Percentiles rank a stretch among this genome's conserved stretches.
phyloP scores from a whole-genome alignment of 2,113 vertebrate species.

The Phasianus colchicus region DNA sequence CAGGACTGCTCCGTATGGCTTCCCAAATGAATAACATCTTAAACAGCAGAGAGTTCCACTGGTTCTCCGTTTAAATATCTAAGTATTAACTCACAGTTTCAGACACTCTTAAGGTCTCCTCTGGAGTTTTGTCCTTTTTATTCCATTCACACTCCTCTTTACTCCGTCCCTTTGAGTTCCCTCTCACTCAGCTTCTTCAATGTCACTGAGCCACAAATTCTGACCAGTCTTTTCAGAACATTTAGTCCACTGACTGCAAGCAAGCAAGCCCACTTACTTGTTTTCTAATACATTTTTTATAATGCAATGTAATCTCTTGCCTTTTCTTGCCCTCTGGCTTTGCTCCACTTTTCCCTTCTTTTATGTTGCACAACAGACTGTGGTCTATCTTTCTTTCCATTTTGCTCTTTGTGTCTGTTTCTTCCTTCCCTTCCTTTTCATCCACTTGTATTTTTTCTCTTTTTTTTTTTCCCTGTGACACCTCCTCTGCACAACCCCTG shows the following conservation, averaged over 20 bases:
- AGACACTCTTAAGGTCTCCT: background rate
- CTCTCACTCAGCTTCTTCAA: background rate
- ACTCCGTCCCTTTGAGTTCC: background rate
- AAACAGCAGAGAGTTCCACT: background rate
- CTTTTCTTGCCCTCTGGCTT: conserved; percentile 19
- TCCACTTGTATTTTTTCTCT: background rate
- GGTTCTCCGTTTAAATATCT: conserved; percentile 2
- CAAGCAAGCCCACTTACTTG: background rate
- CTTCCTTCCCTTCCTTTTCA: background rate
- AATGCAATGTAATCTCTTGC: background rate
- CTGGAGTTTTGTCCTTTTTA: background rate
- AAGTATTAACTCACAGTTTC: background rate
- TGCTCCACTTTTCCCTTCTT: background rate
- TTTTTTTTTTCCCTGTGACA: background rate
- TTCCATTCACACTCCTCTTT: background rate
- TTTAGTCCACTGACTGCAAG: background rate
- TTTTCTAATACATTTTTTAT: background rate
- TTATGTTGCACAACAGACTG: conserved; percentile 8
- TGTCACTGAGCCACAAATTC: background rate
- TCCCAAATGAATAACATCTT: conserved; percentile 11
- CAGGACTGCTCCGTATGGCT: background rate
- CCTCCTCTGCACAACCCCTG: background rate
- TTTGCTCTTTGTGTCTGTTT: background rate
- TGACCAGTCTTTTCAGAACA: background rate
- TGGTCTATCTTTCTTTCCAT: conserved; percentile 17